Evolutionary conservation across 2,888 invertebrate species (phyloP).

Genomic region (Boloria euphrosyne): DNA sequence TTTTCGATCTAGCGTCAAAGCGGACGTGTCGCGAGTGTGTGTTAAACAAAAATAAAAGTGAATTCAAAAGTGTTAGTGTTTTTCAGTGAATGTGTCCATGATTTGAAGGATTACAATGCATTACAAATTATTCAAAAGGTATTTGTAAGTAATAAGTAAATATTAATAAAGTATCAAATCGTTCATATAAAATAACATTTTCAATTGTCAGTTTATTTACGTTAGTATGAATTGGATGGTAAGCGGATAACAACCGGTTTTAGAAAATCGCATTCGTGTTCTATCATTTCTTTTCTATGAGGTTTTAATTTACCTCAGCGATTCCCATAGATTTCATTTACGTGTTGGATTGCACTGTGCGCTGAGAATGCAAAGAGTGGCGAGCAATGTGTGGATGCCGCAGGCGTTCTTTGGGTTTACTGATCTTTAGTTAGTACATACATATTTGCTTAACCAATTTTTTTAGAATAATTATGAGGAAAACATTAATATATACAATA

Average conservation of each 20-base stretch:
- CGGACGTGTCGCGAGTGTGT: constrained; percentile 53
- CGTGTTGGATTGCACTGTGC: constrained; percentile 10
- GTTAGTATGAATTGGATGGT: too few relatives aligned
- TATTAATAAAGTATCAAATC: not conserved
- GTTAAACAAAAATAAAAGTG: constrained; percentile 29
- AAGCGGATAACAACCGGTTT: constrained; percentile 20
- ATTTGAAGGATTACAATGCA: constrained; percentile 64
- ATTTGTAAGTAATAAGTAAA: constrained; percentile 30
- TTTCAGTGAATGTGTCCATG: constrained; percentile 47
- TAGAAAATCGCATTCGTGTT: constrained; percentile 23
- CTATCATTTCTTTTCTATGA: not conserved
- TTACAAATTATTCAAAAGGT: constrained; percentile 78
- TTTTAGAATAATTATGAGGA: not conserved
- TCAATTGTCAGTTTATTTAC: too few relatives aligned
- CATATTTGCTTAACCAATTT: constrained; percentile 3
- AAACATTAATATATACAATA: too few relatives aligned
- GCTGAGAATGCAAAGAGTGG: not conserved
- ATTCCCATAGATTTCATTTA: constrained; percentile 2
- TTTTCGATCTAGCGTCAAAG: constrained; percentile 51
- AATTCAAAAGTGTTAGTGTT: constrained; percentile 31
- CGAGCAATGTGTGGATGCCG: constrained; percentile 18
- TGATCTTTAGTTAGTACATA: not conserved
- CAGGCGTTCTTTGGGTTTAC: constrained; percentile 12
- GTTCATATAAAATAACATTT: not conserved
- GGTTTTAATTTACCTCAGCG: not conserved